phyloP scores from a whole-genome alignment of 2,797 vertebrate genomes.

The Hydrocynus forskahlii region DNA sequence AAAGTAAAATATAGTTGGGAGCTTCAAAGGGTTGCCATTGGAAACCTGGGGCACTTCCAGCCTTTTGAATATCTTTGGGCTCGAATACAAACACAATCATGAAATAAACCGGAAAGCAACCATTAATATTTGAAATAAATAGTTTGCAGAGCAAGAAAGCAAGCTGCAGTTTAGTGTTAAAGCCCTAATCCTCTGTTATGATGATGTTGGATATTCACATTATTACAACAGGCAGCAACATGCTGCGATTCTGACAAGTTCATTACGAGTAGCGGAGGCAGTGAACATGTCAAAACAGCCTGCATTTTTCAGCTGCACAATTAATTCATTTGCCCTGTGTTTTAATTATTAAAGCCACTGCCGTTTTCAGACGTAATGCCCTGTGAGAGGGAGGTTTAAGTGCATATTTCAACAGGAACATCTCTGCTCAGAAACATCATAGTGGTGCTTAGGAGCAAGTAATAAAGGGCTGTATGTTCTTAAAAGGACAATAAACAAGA shows the following conservation, averaged over 20 bases:
- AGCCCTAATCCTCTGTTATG: neutral
- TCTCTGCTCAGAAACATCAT: neutral
- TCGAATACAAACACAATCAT: neutral
- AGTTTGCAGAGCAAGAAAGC: neutral
- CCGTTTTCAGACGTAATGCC: constrained; percentile 53
- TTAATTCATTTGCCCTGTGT: constrained; percentile 65
- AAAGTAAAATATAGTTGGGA: neutral
- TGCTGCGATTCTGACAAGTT: neutral
- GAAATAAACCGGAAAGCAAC: neutral
- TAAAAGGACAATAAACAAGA: neutral
- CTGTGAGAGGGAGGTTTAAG: constrained; percentile 49
- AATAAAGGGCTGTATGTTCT: neutral
- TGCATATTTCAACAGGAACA: constrained; percentile 56
- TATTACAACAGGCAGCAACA: neutral
- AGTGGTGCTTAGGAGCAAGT: too few relatives aligned
- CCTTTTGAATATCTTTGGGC: neutral
- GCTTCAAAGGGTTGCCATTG: neutral
- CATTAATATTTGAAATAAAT: neutral
- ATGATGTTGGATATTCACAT: constrained; percentile 1
- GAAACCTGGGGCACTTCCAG: neutral
- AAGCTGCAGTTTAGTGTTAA: neutral
- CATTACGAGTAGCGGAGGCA: constrained; percentile 8
- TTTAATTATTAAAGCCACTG: constrained; percentile 67
- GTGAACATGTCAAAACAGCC: constrained; percentile 50
- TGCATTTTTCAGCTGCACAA: constrained; percentile 66